Base-by-base conservation (phyloP, 2,888 invertebrate species). In the Macrophya alboannulata region DNA sequence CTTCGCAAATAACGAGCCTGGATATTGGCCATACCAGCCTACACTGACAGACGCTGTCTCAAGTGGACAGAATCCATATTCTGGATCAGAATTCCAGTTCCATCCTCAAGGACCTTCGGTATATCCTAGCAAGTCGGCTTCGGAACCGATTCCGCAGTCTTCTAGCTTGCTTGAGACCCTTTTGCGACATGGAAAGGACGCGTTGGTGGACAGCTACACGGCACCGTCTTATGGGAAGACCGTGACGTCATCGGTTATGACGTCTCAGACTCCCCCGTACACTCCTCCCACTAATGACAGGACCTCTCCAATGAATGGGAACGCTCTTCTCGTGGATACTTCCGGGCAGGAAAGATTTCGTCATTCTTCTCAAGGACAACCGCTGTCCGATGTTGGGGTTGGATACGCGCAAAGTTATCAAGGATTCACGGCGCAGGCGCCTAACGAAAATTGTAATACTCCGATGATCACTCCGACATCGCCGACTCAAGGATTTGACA, bases 171-270 rank as follows among this genome's bases (percentile, higher is more conserved):
- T 92, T 9, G 91, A 92, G 86, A 88, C 89, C 0, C 86, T 90
- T 0, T 81, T 92, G 17, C 88, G 90, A 0, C 91, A 91, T 10
- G 92, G 92, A 0, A 92, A 89, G 43, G 88, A 91, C 0, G 90
- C 90, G 2, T 65, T 89, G 0, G 62, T 81, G 15, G 89, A 91
- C 8, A 84, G 84, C 48, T 91, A 90, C 83, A 81, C 86, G 12
- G 65, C 84, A 25, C 65, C 85, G 43, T 31, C 62, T 25, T 72
- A 72, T 55, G 79, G 77, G 9, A 76, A 85, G 79, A 21, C 74
- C 25, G n/a, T 37, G 5, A 79, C 88, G 77, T 84, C 87, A n/a
- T 85, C 89, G 10, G 87, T 86, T 17, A 86, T 88, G 1, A 68
- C 87, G 12, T 89, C 88, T 37, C 90, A 89, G 15, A 90, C 90